Evolutionary conservation across 2,888 invertebrate species (phyloP).

Genomic region (Agonopterix subpropinquella): DNA sequence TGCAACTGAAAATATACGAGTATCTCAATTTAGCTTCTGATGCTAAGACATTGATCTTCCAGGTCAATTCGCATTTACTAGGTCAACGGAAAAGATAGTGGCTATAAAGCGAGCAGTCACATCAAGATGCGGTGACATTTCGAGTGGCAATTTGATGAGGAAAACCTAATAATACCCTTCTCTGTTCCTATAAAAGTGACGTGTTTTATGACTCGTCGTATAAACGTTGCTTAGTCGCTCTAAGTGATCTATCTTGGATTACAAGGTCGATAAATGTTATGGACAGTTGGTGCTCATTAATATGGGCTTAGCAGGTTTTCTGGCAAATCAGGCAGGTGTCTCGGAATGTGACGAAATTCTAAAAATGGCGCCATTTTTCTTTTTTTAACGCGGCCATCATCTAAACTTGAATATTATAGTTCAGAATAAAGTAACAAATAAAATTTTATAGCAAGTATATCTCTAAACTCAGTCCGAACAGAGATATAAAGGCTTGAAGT

Average conservation of each 20-base stretch:
- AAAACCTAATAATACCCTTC: constrained; percentile 6
- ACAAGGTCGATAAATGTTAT: neutral
- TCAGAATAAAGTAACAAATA: no score
- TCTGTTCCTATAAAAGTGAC: constrained; percentile 5
- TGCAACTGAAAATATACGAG: neutral
- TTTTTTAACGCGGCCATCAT: no score
- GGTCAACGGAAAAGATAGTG: constrained; percentile 3
- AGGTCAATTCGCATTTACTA: constrained; percentile 2
- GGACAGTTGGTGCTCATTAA: no score
- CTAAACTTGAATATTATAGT: no score
- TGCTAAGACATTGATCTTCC: constrained; percentile 1
- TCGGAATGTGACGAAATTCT: no score
- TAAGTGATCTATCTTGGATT: neutral
- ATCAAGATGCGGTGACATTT: constrained; percentile 7
- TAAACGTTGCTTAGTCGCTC: neutral
- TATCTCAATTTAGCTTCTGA: neutral
- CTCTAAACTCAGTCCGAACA: no score
- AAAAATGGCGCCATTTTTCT: no score
- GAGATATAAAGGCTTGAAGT: no score
- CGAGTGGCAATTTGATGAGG: constrained; percentile 5
- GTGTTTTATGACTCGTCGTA: neutral
- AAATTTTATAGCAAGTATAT: no score
- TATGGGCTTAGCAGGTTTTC: no score
- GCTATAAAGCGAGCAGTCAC: constrained; percentile 9
- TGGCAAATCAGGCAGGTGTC: no score